These are phyloP conservation scores for Phycodurus eques DNA, from an alignment of 2,113 vertebrate genomes.

Conservation along the genomic window DNA sequence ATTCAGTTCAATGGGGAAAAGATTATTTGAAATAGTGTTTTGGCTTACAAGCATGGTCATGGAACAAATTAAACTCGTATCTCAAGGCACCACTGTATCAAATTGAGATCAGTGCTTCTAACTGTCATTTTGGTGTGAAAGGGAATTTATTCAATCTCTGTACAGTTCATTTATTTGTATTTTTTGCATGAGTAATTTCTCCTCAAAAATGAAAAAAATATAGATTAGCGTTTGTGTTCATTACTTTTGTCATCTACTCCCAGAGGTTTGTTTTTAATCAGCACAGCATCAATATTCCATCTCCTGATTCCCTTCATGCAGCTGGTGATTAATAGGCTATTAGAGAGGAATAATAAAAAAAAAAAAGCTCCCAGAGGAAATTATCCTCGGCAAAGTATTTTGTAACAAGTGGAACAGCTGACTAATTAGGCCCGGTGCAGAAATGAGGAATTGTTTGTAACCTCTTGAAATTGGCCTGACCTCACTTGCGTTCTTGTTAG, in stretches of 20 bases:
- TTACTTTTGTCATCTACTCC: constrained; percentile 22
- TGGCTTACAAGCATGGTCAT: too few relatives aligned
- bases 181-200: neutral
- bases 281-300: constrained; percentile 23
- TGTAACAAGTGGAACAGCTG: constrained; percentile 40
- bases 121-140: too few relatives aligned
- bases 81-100: too few relatives aligned
- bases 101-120: too few relatives aligned
- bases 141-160: too few relatives aligned
- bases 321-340: constrained; percentile 56
- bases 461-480: constrained; percentile 10
- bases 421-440: constrained; percentile 50
- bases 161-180: too few relatives aligned
- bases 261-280: constrained; percentile 26
- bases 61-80: too few relatives aligned
- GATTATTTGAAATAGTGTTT: too few relatives aligned
- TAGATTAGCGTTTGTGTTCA: constrained; percentile 7
- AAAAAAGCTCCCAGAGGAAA: constrained; percentile 56
- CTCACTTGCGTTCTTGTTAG: neutral
- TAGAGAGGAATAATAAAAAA: constrained; percentile 32
- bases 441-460: constrained; percentile 29
- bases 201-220: neutral
- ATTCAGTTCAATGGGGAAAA: too few relatives aligned
- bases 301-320: constrained; percentile 34
- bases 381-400: constrained; percentile 43